Evolutionary conservation across 2,888 invertebrate species (phyloP).

Genomic region (Sminthurides aquaticus): DNA sequence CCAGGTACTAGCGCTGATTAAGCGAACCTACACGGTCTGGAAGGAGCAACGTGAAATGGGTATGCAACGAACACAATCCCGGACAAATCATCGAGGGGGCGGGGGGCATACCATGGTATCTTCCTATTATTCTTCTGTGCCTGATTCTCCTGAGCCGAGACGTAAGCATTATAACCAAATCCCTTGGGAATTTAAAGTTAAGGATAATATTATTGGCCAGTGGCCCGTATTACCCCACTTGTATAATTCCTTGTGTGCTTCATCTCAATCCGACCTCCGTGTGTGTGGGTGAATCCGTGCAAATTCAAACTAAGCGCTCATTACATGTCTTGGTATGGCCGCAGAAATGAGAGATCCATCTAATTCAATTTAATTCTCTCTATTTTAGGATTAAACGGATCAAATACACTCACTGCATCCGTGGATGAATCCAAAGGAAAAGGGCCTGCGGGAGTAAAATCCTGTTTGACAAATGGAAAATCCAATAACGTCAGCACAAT

Average conservation of each 20-base stretch:
- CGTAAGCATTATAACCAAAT: slow-evolving; percentile 13
- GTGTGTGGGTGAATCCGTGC: too few species aligned
- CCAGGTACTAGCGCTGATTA: slow-evolving; percentile 35
- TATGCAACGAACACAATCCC: slow-evolving; percentile 7
- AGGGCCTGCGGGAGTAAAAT: not conserved
- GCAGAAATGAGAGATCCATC: too few species aligned
- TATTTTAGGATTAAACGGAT: slow-evolving; percentile 4
- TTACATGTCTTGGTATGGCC: too few species aligned
- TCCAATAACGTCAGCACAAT: not conserved
- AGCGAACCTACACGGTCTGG: slow-evolving; percentile 32
- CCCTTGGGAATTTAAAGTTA: too few species aligned
- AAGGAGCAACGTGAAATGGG: slow-evolving; percentile 28
- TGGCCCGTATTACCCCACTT: too few species aligned
- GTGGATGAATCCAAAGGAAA: not conserved
- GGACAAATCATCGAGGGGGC: slow-evolving; percentile 19
- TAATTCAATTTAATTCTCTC: not conserved
- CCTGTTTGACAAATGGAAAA: slow-evolving; percentile 13
- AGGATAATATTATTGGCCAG: too few species aligned
- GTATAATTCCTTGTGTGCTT: not conserved
- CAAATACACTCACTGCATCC: not conserved
- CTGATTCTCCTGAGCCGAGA: slow-evolving; percentile 38
- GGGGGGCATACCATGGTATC: slow-evolving; percentile 36
- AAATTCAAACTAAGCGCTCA: too few species aligned
- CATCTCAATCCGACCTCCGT: too few species aligned
- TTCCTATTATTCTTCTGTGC: slow-evolving; percentile 41